Evolutionary conservation across 2,113 vertebrate genomes (phyloP), one percentile per base, ranked within the genome.

Genomic region (Pandion haliaetus): DNA sequence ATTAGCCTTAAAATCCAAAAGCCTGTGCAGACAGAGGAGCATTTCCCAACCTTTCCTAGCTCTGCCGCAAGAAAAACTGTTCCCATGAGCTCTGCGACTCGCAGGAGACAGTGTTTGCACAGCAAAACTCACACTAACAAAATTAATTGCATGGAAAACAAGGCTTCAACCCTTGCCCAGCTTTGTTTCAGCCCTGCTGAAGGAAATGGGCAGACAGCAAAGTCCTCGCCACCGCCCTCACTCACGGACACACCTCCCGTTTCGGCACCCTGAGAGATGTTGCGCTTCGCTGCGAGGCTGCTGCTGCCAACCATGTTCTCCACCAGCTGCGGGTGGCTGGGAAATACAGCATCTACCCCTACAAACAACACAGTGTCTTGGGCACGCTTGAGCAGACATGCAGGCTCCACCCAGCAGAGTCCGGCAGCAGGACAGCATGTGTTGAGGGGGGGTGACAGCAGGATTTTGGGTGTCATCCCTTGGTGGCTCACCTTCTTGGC

Each of bases 111-210:
- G 21, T 1, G 14, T 14, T 8, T 17, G 31, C 4, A 3, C 19
- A 15, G 62, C 12, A 14, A 19, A 72, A 21, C 25, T 58, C 50
- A 12, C 8, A 1, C 31, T 5, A 10, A 12, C 16, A 14, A 7
- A 20, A 23, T 10, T 5, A 57, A 62, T 0, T 5, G 12, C 50
- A 14, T 0, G 8, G 45, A 11, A 44, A 71, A 63, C 0, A 0
- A 26, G 9, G 19, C 34, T 5, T 32, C 45, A 6, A 4, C 9
- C 52, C 23, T 14, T 9, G 40, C 21, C 70, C 17, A 10, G 40
- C 29, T 54, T 3, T 16, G 28, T 6, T 40, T 29, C 69, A 50
- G 77, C 50, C 54, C 77, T 1, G 24, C 50, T 12, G 38, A 20
- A n/a, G 38, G 10, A 8, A 32, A 31, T 0, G 4, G 47, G 4